Evolutionary conservation across 2,113 vertebrate species (phyloP), one percentile per base, ranked within the genome.

Genomic region (Carollia perspicillata): DNA sequence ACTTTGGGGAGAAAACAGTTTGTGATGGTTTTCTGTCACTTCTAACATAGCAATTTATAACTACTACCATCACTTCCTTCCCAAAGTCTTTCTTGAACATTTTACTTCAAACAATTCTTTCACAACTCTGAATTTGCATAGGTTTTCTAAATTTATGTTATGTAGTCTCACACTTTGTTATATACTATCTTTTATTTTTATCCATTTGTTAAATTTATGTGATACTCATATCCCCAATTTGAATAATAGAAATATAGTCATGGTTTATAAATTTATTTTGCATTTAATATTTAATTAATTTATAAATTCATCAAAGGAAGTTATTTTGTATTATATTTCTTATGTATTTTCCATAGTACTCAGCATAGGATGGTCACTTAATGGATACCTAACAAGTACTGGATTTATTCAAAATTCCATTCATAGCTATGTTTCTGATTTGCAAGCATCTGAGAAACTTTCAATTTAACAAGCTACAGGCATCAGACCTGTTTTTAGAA

Each of bases 261-360:
- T 77, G 37, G 17, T 65, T 94, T 89, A 66, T 77, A 91, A 83
- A 86, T 91, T 68, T 60, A 23, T 75, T 95, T 84, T 79, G 20
- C 30, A 94, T 51, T 95, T n/a, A 81, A n/a, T 1, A 80, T 81
- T 84, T 9, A 51, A 80, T 89, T 91, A 83, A 85, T 66, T 86
- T 85, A 85, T 60, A 79, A 72, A 78, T 28, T 81, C 47, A 89
- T 8, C 51, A 53, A 93, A 3, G 51, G 28, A 85, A 81, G 40
- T 49, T 42, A 81, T n/a, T 85, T 89, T 72, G 40, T 75, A 10
- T 81, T 90, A 78, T 8, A 89, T 88, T 94, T 84, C 16, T 93
- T 96, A 66, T 94, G 23, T 30, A 66, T 93, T 97, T 93, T 78
- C 18, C 90, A 81, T 30, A 74, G 26, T 63, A 75, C 3, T 96